These are phyloP conservation scores for Lysandra coridon DNA, from an alignment of 2,888 invertebrate genomes.

Conservation along the genomic window DNA sequence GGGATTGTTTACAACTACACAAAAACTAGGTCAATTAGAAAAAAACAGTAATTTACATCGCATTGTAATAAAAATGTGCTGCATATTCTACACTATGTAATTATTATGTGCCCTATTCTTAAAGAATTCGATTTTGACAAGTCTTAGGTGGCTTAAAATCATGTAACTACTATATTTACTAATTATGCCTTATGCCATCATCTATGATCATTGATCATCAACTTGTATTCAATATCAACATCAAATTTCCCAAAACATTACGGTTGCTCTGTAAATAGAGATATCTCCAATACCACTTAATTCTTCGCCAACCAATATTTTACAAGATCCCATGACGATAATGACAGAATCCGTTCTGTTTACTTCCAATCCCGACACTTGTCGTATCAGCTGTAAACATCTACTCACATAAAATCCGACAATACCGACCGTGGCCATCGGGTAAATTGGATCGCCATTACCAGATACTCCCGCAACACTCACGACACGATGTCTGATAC, in stretches of 20 bases:
- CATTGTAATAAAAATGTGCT: no score
- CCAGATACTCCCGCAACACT: background rate
- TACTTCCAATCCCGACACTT: slow-evolving; percentile 9
- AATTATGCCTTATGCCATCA: no score
- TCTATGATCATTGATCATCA: no score
- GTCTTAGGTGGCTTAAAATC: no score
- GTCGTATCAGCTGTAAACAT: slow-evolving; percentile 6
- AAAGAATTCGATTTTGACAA: no score
- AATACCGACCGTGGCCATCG: slow-evolving; percentile 42
- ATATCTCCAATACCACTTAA: background rate
- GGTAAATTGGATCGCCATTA: slow-evolving; percentile 53
- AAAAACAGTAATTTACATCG: background rate
- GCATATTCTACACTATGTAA: no score
- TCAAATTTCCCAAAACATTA: background rate
- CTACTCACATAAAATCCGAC: slow-evolving; percentile 42
- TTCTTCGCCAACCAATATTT: background rate
- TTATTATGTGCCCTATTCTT: no score
- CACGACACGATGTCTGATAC: slow-evolving; percentile 23
- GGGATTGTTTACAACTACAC: background rate
- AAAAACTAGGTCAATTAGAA: background rate
- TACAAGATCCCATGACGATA: background rate
- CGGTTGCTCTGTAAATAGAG: background rate
- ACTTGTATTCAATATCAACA: no score
- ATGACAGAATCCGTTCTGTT: slow-evolving; percentile 5
- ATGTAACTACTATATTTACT: no score